Conservation (phyloP, 2,113 vertebrate genomes). For the Dolichotis patagonum region DNA sequence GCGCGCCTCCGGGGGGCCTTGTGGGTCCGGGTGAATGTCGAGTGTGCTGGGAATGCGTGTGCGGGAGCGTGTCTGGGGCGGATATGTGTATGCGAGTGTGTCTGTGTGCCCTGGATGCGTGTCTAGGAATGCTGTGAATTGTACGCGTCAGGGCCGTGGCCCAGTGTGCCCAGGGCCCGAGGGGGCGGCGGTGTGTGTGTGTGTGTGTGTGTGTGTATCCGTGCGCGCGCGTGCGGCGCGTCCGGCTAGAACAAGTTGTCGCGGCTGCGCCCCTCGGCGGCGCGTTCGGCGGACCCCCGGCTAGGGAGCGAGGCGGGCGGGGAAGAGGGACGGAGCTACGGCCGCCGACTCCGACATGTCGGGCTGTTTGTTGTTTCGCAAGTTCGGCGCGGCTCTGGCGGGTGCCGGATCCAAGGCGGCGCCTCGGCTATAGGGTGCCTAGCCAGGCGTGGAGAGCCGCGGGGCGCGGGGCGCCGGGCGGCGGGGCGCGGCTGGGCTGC, state of each 20-base stretch:
- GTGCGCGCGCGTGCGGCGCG: conserved; percentile 18
- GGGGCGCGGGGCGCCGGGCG: neutral
- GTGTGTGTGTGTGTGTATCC: neutral
- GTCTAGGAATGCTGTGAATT: conserved; percentile 72
- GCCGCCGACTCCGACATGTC: conserved; percentile 74
- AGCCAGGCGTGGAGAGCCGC: neutral
- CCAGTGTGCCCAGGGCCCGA: conserved; percentile 43
- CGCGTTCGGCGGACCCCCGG: conserved; percentile 48
- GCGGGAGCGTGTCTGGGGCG: conserved; percentile 65
- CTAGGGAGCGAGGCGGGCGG: neutral
- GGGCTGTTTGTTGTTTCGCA: conserved; percentile 79
- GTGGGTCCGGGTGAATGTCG: conserved; percentile 62
- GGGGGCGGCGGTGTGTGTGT: conserved; percentile 47
- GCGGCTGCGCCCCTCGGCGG: neutral
- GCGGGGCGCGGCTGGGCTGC: neutral
- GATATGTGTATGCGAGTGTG: conserved; percentile 68
- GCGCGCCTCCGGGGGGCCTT: conserved; percentile 37
- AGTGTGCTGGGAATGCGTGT: conserved; percentile 67
- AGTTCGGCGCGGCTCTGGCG: conserved; percentile 72
- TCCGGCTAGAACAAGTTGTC: conserved; percentile 75
- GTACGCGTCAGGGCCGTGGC: conserved; percentile 61
- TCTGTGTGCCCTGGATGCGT: conserved; percentile 49
- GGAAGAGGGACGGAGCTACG: conserved; percentile 3
- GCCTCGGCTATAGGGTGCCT: conserved; percentile 52
- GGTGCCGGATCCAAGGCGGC: conserved; percentile 52